Conservation (phyloP, 2,797 vertebrate genomes). For the Dipus sagitta region DNA sequence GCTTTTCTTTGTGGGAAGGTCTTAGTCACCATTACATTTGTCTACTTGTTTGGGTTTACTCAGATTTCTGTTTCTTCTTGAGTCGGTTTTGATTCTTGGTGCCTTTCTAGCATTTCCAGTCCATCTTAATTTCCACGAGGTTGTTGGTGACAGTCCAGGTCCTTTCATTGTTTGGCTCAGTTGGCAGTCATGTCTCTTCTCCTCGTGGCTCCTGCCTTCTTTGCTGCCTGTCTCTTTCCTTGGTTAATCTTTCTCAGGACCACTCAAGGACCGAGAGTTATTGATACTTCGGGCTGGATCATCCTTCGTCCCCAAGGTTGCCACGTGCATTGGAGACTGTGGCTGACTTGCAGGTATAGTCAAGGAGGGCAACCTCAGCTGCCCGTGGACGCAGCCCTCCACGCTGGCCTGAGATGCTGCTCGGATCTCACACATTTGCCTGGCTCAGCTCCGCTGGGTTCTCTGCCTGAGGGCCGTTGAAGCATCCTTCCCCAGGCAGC, state of each 20-base stretch:
- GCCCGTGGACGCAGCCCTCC: rapidly evolving
- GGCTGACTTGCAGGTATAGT: not conserved
- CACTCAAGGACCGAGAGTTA: not conserved
- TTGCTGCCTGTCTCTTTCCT: not conserved
- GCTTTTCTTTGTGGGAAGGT: not conserved
- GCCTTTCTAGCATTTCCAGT: not conserved
- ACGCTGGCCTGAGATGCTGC: rapidly evolving
- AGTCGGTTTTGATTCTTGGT: not conserved
- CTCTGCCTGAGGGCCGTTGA: not conserved
- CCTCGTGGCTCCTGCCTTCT: not conserved
- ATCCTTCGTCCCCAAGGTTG: not conserved
- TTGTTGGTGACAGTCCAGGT: no score
- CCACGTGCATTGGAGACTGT: no score
- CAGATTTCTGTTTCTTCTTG: not conserved
- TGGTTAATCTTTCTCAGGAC: no score
- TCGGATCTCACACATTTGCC: rapidly evolving
- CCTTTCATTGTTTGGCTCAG: not conserved
- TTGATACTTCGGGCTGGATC: not conserved
- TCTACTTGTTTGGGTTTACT: not conserved
- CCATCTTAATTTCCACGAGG: not conserved
- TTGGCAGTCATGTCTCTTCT: rapidly evolving
- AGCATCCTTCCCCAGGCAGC: not conserved
- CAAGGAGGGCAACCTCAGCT: not conserved
- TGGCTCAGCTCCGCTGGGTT: not conserved
- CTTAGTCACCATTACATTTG: not conserved